Evolutionary conservation across 2,888 invertebrate species (phyloP).

Genomic region (Glaucopsyche alexis): DNA sequence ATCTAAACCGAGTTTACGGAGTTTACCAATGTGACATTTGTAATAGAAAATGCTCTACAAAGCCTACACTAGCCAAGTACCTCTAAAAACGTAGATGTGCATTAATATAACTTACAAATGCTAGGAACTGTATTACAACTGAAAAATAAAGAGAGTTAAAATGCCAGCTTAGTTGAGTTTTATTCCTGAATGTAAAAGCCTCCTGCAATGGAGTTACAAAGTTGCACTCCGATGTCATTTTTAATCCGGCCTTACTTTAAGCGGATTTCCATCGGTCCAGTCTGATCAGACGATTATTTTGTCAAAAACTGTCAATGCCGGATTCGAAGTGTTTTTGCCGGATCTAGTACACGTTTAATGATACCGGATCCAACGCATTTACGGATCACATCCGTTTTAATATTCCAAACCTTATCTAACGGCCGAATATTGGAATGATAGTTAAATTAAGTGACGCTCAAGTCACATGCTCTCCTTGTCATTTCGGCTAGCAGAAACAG

Average conservation of each 20-base stretch:
- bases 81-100: not conserved
- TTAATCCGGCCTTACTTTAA: conserved; percentile 3
- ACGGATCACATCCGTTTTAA: not conserved
- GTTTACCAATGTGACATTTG: too few relatives aligned
- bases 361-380: not conserved
- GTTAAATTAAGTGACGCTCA: too few relatives aligned
- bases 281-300: conserved; percentile 2
- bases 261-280: not conserved
- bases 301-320: not conserved
- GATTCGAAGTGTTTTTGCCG: not conserved
- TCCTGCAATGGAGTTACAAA: not conserved
- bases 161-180: not conserved
- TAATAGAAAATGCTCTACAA: too few relatives aligned
- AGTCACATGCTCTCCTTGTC: too few relatives aligned
- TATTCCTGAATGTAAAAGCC: not conserved
- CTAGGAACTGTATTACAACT: too few relatives aligned
- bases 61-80: too few relatives aligned
- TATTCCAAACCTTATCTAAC: too few relatives aligned
- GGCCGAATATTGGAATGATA: too few relatives aligned
- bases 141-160: not conserved
- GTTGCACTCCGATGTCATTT: not conserved
- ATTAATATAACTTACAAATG: not conserved
- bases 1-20: too few relatives aligned
- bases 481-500: too few relatives aligned
- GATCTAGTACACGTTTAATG: not conserved